Evolutionary conservation across 2,888 invertebrate genomes (phyloP), one percentile per base, ranked within the genome.

Genomic region (Agrochola lychnidis): DNA sequence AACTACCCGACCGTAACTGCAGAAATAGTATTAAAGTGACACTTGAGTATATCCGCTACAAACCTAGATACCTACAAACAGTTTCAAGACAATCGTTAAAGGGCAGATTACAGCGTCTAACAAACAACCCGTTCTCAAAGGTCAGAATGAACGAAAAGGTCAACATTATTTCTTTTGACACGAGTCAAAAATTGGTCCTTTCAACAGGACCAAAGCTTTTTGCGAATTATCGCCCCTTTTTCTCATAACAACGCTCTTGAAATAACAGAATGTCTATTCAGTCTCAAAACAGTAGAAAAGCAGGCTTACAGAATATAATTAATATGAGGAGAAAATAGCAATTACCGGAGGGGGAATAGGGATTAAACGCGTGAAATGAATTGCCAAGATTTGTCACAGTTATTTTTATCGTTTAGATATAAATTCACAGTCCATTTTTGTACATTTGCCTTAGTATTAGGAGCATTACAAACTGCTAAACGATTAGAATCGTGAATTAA

Each of bases 11-110:
- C 53, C 19, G 4, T n/a, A 36, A 19, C 19, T 61, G 19, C 53
- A 56, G n/a, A 16, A 25, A n/a, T 16, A 22, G 12, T 45, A 70
- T 36, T 45, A 30, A n/a, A 51, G 42, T 48, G 1, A 66, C n/a
- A 40, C 36, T 4, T 19, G 4, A 56, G 2, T 59, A 36, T 70
- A 25, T 25, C n/a, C 14, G 12, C 4, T 45, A 57, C 57, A 76
- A 76, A 70, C 64, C 76, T 69, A 76, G 30, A 56, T 61, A 36
- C 36, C 36, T 36, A 73, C 25, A 82, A 19, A 42, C 48, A 72
- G 61, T 56, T 80, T 40, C 63, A 74, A 73, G 76, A 76, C 51
- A 74, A 73, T 79, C 64, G 69, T 78, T 68, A 86, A 76, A 86
- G 73, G 73, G 64, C 51, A 82, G 22, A 76, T 76, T 73, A 70